Base-by-base conservation (phyloP, 2,113 vertebrate species). In the Dunckerocampus dactyliophorus region DNA sequence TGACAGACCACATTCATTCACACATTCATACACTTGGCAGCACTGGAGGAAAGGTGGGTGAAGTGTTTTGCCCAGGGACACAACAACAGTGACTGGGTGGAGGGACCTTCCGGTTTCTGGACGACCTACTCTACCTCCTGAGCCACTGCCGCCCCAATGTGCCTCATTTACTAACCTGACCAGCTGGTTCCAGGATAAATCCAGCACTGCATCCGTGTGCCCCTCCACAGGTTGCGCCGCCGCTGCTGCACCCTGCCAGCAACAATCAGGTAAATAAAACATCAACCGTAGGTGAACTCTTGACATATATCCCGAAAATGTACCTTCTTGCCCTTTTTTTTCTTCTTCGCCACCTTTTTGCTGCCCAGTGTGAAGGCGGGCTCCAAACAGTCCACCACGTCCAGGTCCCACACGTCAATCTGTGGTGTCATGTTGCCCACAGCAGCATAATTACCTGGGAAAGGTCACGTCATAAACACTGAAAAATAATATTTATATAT, bases 371-470 rank as follows among this genome's bases (percentile, higher is more conserved):
- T 93, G 86, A 99, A 98, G 47, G 88, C 93, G 0, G 97, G 96
- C 66, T 99, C 97, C 42, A 99, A 80, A 67, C 94, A 94, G 70
- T 98, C 96, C 17, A 99, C 96, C 70, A 98, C 85, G 72, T 99
- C 97, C 51, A 99, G 90, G 84, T 99, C 95, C 97, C 97, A 99
- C 37, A 99, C 82, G 11, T 99, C 96, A 47, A 99, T 97, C 69
- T 95, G 89, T 0, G 95, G 93, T 15, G 92, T 98, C 96, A 99
- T 98, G 82, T 89, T 99, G 63, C 95, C 96, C 69, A 99, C 92
- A 5, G 96, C 96, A 48, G 93, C 92, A 0, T 94, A 96, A 86
- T 95, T 98, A 34, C 20, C 42, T 58, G 76, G 1, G 50, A 1
- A 57, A 12, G 39, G 39, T 4, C 39, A 39, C 11, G 1, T 39